Evolutionary conservation across 2,113 vertebrate species (phyloP), one percentile per base, ranked within the genome.

Genomic region (Serilophus lunatus): DNA sequence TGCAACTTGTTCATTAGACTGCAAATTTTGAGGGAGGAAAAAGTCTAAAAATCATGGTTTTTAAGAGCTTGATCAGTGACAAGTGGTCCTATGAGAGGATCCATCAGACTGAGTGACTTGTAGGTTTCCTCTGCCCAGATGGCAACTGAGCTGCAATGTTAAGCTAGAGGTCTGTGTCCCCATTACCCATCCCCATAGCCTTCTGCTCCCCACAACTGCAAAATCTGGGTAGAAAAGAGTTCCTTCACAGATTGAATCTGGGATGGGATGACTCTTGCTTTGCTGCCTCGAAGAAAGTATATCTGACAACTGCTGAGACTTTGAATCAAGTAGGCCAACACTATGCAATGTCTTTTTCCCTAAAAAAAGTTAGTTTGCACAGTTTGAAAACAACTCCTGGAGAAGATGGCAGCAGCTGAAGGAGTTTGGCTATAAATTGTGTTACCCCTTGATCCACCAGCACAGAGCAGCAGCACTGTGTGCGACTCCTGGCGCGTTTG

Each of bases 341-440:
- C 14, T 19, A 14, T 38, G n/a, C 29, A 63, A n/a, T 29, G 38
- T 25, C 9, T 50, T 69, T 90, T 64, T 36, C 9, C 18, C 1
- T 3, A 5, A 88, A 33, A 56, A 51, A 74, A 84, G 60, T 82
- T 79, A 38, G 44, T 93, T 82, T 42, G 10, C 78, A 77, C 25
- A 86, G 88, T 86, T 93, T 90, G 63, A 95, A 95, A 96, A 45
- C 63, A 88, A 7, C 35, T 76, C 14, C 25, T 47, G 49, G 66
- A 91, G 85, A 94, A 54, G 70, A 76, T 25, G n/a, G 71, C 71
- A 93, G 47, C 49, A 90, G 82, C 63, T 91, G 93, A 80, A 95
- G 79, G 45, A 92, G 50, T 50, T n/a, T 61, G 66, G 61, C 66
- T 94, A 42, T 66, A 88, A 93, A 83, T 13, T 2, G 7, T 1